Evolutionary conservation across 2,113 vertebrate species (phyloP).

Genomic region (Eclectus roratus): DNA sequence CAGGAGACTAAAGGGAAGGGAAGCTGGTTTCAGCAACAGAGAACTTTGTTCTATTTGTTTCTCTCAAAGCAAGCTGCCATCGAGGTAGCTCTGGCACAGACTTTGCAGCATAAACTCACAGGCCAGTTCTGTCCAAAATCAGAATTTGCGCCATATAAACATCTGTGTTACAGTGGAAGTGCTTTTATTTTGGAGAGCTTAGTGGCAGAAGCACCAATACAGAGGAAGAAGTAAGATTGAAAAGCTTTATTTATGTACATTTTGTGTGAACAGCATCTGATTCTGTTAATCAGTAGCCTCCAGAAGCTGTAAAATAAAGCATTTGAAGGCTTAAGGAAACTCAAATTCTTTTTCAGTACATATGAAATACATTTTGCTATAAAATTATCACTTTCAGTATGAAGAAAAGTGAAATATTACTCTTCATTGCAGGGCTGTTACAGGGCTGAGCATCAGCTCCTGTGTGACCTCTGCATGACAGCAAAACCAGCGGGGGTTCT

Average conservation of each 20-base stretch:
- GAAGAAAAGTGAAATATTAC: background rate
- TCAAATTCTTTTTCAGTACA: background rate
- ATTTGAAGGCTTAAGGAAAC: background rate
- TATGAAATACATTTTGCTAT: background rate
- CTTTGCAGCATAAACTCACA: background rate
- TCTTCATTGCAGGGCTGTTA: background rate
- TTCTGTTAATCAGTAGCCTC: background rate
- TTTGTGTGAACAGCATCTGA: background rate
- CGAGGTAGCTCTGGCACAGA: background rate
- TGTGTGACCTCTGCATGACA: background rate
- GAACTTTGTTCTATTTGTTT: background rate
- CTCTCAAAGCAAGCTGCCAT: background rate
- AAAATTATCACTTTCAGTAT: background rate
- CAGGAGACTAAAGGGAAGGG: background rate
- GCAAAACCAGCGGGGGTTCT: background rate
- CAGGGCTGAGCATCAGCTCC: background rate
- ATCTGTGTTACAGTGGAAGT: background rate
- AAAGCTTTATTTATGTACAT: background rate
- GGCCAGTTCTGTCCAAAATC: background rate
- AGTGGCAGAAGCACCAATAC: conserved; percentile 16
- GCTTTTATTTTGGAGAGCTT: background rate
- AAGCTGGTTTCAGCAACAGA: background rate
- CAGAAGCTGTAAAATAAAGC: background rate
- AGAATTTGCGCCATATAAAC: background rate
- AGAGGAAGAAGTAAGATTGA: background rate